Evolutionary conservation across 2,797 vertebrate species (phyloP), one percentile per base, ranked within the genome.

Genomic region (Pelodytes ibericus): DNA sequence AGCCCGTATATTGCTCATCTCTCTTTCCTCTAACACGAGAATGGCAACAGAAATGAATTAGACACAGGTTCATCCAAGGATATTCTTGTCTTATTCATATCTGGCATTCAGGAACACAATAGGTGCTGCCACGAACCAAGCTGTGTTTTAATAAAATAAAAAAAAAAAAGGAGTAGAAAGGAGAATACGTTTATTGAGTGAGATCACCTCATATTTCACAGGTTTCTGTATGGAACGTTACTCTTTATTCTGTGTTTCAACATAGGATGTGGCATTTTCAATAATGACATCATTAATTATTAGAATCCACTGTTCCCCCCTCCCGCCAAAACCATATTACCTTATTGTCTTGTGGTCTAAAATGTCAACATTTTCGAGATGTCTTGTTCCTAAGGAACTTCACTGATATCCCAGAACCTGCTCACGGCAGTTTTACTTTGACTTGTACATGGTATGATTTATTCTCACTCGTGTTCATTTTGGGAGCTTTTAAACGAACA

Each of bases 401-500:
- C 20, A 20, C 20, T 53, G 29, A 33, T 36, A 11, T 29, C 22
- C 26, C 11, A 24, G 7, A 15, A 4, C 47, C 27, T 68, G 30
- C 47, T 31, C 18, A 22, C 51, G 22, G 25, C 24, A 41, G 4
- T 47, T n/a, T 20, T 29, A 27, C 33, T 62, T 33, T 39, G 20
- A 41, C 3, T 44, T 30, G 30, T 25, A 59, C 41, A 39, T 7
- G 47, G 30, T 13, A 65, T 74, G 71, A 73, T 79, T 73, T 73
- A 79, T 74, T 25, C 11, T 18, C 59, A 16, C 4, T 7, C 22
- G 18, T 72, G 44, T 47, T 73, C 63, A 57, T 65, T 67, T 63
- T 72, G 25, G 24, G 24, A 68, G 67, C 59, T 67, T 78, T 72
- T 78, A 79, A 44, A 79, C 74, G 71, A 74, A 79, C 30, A 30